A percentile compares a stretch with the other conserved stretches of the same genome.
These are phyloP conservation scores for Pteronura brasiliensis DNA, from an alignment of 2,113 vertebrate genomes.

Conservation along the genomic window DNA sequence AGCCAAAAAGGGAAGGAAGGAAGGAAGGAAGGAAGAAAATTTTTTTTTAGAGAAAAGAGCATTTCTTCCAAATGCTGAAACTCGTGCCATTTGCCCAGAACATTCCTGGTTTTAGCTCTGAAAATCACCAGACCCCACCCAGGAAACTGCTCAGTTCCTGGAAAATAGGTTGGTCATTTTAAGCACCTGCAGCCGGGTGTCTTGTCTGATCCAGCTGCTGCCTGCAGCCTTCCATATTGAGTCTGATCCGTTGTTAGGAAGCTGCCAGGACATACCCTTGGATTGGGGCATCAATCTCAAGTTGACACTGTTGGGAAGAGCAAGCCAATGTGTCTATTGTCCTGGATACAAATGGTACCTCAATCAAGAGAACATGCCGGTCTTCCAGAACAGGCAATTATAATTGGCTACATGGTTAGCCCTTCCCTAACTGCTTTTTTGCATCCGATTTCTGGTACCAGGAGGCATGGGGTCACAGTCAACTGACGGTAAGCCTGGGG, in stretches of 20 bases:
- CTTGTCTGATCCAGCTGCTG: background rate
- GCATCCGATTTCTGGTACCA: background rate
- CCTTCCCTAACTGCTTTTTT: background rate
- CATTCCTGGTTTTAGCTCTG: background rate
- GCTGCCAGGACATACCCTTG: background rate
- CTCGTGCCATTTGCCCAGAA: background rate
- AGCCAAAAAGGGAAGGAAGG: background rate
- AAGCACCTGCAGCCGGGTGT: background rate
- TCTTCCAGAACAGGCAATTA: background rate
- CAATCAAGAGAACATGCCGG: background rate
- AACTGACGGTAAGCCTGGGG: no score
- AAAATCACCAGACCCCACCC: background rate
- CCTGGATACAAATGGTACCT: background rate
- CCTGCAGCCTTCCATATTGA: rapidly evolving
- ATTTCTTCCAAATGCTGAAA: background rate
- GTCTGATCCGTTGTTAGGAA: background rate
- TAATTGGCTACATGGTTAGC: background rate
- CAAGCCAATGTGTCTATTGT: background rate
- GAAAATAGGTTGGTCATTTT: background rate
- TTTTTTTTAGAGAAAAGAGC: background rate
- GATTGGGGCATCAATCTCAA: background rate
- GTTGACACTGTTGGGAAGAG: background rate
- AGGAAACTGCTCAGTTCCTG: background rate
- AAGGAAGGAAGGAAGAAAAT: no score
- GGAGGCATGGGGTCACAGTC: background rate